phyloP scores from a whole-genome alignment of 2,888 invertebrate species.

The Drosophila tripunctata region DNA sequence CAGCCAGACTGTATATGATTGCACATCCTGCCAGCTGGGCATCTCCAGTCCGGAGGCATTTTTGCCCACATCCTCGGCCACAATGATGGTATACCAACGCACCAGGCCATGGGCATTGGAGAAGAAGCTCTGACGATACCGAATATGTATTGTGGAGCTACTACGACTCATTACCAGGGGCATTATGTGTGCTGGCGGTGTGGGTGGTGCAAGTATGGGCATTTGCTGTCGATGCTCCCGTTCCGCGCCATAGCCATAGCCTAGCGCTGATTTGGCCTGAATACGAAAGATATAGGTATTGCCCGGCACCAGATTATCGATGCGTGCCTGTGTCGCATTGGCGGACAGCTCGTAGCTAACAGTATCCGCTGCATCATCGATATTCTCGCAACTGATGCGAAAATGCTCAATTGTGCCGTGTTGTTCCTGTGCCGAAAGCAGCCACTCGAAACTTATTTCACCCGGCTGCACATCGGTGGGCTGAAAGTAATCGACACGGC shows the following conservation, averaged over 20 bases:
- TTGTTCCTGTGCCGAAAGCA: conserved; percentile 89
- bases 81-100: conserved; percentile 93
- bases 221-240: conserved; percentile 90
- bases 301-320: conserved; percentile 90
- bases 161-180: conserved; percentile 91
- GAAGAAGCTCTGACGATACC: conserved; percentile 95
- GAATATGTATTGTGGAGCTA: conserved; percentile 90
- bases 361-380: conserved; percentile 87
- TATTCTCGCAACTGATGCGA: conserved; percentile 89
- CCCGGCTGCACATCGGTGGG: conserved; percentile 92
- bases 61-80: conserved; percentile 93
- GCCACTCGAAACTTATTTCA: conserved; percentile 92
- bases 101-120: conserved; percentile 93
- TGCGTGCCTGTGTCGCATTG: conserved; percentile 88
- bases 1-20: conserved; percentile 94
- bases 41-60: conserved; percentile 92
- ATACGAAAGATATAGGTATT: conserved; percentile 92
- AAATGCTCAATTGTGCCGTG: conserved; percentile 93
- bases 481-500: conserved; percentile 90
- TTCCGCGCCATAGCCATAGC: conserved; percentile 91
- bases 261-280: conserved; percentile 93
- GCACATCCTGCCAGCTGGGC: conserved; percentile 97
- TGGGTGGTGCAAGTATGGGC: conserved; percentile 92
- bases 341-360: conserved; percentile 87
- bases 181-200: conserved; percentile 88